phyloP scores from a whole-genome alignment of 2,888 invertebrate species.

The Drosophila subquinaria region DNA sequence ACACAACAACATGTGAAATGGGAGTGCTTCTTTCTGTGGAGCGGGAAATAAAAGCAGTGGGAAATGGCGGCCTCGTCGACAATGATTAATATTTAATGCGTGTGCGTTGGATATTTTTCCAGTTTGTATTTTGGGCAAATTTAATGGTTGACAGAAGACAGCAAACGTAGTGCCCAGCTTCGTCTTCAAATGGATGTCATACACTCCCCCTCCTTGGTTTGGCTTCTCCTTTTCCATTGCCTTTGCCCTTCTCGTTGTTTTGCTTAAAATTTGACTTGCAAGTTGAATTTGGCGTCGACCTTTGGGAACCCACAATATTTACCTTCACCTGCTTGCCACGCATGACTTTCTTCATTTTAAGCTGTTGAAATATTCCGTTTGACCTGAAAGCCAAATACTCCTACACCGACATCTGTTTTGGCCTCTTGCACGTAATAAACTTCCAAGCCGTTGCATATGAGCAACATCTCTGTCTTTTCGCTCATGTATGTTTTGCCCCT shows the following conservation, averaged over 20 bases:
- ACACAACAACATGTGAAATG: neutral
- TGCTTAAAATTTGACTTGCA: conserved; percentile 54
- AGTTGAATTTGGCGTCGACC: conserved; percentile 49
- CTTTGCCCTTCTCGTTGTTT: neutral
- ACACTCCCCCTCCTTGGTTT: neutral
- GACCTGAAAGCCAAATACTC: conserved; percentile 59
- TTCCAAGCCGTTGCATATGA: conserved; percentile 21
- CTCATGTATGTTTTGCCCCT: neutral
- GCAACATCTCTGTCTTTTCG: neutral
- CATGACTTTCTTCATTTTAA: conserved; percentile 41
- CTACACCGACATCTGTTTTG: neutral
- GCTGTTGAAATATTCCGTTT: conserved; percentile 75
- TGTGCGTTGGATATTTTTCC: conserved; percentile 69
- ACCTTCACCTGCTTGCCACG: conserved; percentile 58
- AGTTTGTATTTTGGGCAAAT: conserved; percentile 75
- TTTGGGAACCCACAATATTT: conserved; percentile 55
- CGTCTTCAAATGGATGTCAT: neutral
- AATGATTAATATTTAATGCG: conserved; percentile 77
- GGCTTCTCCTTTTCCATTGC: neutral
- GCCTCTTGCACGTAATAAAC: conserved; percentile 13
- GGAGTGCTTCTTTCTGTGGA: neutral
- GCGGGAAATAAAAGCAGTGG: conserved; percentile 11
- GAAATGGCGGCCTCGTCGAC: conserved; percentile 57
- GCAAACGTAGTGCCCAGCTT: conserved; percentile 9
- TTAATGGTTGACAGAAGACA: conserved; percentile 65